phyloP scores from a whole-genome alignment of 2,113 vertebrate species.

The Trachemys scripta region DNA sequence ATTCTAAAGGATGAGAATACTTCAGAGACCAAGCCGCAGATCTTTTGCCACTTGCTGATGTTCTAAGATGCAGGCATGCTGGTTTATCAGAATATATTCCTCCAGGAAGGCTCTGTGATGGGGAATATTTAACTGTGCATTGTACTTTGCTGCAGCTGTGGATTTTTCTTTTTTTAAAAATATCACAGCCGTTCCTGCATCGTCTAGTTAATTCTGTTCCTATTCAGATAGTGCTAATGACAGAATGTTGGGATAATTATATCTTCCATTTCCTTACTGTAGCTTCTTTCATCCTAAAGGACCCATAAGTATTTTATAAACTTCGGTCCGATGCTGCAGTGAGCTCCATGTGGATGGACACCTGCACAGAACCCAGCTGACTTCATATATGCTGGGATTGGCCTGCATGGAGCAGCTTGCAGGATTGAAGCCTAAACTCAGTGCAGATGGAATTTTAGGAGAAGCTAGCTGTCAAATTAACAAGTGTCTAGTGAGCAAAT shows the following conservation, averaged over 20 bases:
- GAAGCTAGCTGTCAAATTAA: background rate
- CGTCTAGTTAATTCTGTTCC: background rate
- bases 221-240: background rate
- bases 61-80: background rate
- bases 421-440: background rate
- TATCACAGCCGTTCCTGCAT: background rate
- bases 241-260: background rate
- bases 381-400: background rate
- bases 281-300: background rate
- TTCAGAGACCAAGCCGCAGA: background rate
- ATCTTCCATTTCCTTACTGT: background rate
- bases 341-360: background rate
- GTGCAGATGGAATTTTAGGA: background rate
- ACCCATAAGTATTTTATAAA: background rate
- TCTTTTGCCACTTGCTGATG: background rate
- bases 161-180: background rate
- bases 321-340: background rate
- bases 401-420: background rate
- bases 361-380: background rate
- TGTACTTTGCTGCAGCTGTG: background rate
- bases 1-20: constrained; percentile 8
- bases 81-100: constrained; percentile 36
- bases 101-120: background rate
- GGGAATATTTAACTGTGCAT: constrained; percentile 5
- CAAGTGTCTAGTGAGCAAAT: background rate